Percentiles rank a stretch among this genome's conserved stretches.
phyloP scores from a whole-genome alignment of 2,888 invertebrate genomes.

The Drosophila mercatorum region DNA sequence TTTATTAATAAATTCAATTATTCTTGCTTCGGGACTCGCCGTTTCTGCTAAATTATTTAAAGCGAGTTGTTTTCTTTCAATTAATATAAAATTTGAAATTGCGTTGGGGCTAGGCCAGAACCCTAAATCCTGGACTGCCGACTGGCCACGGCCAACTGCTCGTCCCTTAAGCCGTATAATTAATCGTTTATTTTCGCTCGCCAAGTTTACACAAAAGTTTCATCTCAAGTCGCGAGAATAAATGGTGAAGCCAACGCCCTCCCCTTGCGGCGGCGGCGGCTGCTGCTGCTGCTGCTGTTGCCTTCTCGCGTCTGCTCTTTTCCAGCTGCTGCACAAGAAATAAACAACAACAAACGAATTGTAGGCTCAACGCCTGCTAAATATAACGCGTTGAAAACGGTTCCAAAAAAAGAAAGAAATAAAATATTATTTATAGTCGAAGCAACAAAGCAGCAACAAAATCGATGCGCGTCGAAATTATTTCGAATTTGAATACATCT shows the following conservation, averaged over 20 bases:
- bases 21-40: conserved; percentile 5
- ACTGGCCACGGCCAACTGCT: not conserved
- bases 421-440: conserved; percentile 74
- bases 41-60: conserved; percentile 48
- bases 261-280: not conserved
- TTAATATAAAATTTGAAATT: conserved; percentile 58
- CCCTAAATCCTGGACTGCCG: conserved; percentile 18
- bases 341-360: conserved; percentile 70
- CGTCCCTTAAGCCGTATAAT: conserved; percentile 67
- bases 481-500: conserved; percentile 47
- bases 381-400: conserved; percentile 64
- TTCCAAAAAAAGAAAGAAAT: conserved; percentile 76
- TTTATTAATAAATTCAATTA: conserved; percentile 14
- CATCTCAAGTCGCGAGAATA: conserved; percentile 26
- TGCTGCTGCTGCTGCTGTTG: not conserved
- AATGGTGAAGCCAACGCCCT: conserved; percentile 23
- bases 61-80: conserved; percentile 71
- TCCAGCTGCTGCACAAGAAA: conserved; percentile 53
- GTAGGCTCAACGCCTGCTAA: conserved; percentile 73
- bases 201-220: conserved; percentile 64
- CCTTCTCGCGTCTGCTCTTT: not conserved
- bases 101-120: conserved; percentile 39
- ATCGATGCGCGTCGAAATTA: conserved; percentile 59
- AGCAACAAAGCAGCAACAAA: conserved; percentile 53
- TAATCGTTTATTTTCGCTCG: conserved; percentile 67